Evolutionary conservation across 2,888 invertebrate species (phyloP), one percentile per base, ranked within the genome.

Genomic region (Drosophila paranaensis): DNA sequence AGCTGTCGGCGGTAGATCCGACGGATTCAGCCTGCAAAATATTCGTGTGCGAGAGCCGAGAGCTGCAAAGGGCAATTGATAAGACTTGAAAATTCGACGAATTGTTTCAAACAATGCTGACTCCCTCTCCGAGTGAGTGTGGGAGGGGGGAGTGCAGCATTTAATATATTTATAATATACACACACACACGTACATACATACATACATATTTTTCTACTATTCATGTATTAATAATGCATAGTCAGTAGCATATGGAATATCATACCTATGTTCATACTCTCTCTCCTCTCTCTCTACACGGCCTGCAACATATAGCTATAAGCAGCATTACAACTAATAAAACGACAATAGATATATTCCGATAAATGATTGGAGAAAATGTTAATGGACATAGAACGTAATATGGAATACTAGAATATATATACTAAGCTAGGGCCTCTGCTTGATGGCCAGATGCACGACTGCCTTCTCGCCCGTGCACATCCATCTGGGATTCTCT

Each of bases 381-480:
- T 20, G 20, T 20, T 20, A 20, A 20, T 20, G 20, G 20, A 20
- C 20, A 20, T 20, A 20, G 20, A 20, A 20, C 20, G 2, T 20
- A 20, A 20, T 20, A 20, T 20, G 20, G 20, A 20, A 20, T 20
- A 20, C 20, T 20, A 20, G 20, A 20, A 2, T 20, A 20, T 20
- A 20, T 20, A 20, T 20, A 2, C 1, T 20, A 8, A 45, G 13
- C 13, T 56, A 86, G 2, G 70, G 79, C n/a, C 79, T 61, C 4
- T 33, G 42, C 55, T 88, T 88, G 10, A 61, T 43, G 3, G 89
- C 89, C 90, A 94, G 94, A 85, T 96, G 95, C 63, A 97, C 95
- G 0, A 96, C 93, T 6, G 97, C 98, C 92, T 96, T 98, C 73
- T 97, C 95, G 0, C 98, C 98, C 2, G 94, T 95, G 60, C 94